Conservation (phyloP, 2,797 vertebrate genomes). For the Lepus oiostolus region DNA sequence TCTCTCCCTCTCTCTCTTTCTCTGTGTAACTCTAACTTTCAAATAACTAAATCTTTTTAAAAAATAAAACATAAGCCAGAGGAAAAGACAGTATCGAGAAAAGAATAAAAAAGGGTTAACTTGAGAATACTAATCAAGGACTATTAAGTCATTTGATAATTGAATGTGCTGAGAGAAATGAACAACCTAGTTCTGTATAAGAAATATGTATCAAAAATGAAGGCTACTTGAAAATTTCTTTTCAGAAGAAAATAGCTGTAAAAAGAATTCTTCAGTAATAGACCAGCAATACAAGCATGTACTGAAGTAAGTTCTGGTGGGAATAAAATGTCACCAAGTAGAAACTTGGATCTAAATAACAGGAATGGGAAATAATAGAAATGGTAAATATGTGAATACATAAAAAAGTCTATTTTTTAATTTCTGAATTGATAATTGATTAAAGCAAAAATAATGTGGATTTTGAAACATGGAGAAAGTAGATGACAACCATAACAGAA, state of each 20-base stretch:
- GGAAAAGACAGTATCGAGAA: background rate
- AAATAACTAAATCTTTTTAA: background rate
- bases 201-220: background rate
- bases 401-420: background rate
- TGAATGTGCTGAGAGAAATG: background rate
- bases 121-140: background rate
- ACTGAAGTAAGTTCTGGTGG: background rate
- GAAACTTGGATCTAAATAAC: background rate
- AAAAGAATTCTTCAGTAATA: background rate
- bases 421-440: background rate
- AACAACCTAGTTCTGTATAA: background rate
- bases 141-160: background rate
- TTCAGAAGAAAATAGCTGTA: background rate
- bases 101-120: background rate
- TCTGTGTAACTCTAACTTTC: too few relatives aligned
- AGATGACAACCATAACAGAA: slow-evolving; percentile 13
- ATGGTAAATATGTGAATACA: background rate
- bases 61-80: background rate
- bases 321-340: background rate
- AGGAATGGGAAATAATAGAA: background rate
- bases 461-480: background rate
- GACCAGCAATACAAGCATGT: background rate
- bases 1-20: too few relatives aligned
- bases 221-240: background rate
- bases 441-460: background rate